Evolutionary conservation across 2,888 invertebrate species (phyloP).

Genomic region (Papilio protenor): DNA sequence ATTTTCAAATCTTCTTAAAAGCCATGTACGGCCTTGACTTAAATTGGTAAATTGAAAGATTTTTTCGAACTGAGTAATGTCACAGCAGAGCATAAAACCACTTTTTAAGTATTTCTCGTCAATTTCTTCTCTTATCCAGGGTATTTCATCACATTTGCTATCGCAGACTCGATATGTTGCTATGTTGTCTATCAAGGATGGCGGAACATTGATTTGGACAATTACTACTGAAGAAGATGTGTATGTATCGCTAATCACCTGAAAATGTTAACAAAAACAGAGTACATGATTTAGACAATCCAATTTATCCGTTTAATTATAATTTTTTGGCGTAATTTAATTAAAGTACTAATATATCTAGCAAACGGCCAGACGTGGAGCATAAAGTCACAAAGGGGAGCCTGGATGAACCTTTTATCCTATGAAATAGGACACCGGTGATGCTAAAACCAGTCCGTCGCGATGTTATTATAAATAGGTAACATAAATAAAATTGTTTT

Average conservation of each 20-base stretch:
- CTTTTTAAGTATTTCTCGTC: conserved; percentile 53
- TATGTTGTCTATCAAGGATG: conserved; percentile 48
- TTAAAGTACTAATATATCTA: too few relatives aligned
- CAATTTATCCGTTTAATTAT: not conserved
- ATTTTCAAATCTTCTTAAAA: not conserved
- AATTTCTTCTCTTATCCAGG: conserved; percentile 55
- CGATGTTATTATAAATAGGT: too few relatives aligned
- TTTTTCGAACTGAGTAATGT: conserved; percentile 48
- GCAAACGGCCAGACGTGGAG: too few relatives aligned
- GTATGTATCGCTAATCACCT: conserved; percentile 61
- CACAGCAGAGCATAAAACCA: conserved; percentile 64
- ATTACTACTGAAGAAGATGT: conserved; percentile 58
- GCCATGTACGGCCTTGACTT: not conserved
- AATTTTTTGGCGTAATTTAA: too few relatives aligned
- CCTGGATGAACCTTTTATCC: too few relatives aligned
- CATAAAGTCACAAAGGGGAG: too few relatives aligned
- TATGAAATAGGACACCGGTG: too few relatives aligned
- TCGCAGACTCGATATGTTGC: conserved; percentile 51
- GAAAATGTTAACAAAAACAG: conserved; percentile 27
- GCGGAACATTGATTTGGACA: conserved; percentile 64
- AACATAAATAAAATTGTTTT: not conserved
- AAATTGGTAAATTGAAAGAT: conserved; percentile 49
- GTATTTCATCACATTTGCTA: conserved; percentile 56
- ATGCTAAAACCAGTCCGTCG: too few relatives aligned
- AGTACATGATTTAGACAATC: not conserved